Percentiles rank a stretch among this genome's conserved stretches.
Evolutionary conservation across 53 echinoderm and acorn worm genomes (phyloP).

Genomic region (Echinarachnius parma): DNA sequence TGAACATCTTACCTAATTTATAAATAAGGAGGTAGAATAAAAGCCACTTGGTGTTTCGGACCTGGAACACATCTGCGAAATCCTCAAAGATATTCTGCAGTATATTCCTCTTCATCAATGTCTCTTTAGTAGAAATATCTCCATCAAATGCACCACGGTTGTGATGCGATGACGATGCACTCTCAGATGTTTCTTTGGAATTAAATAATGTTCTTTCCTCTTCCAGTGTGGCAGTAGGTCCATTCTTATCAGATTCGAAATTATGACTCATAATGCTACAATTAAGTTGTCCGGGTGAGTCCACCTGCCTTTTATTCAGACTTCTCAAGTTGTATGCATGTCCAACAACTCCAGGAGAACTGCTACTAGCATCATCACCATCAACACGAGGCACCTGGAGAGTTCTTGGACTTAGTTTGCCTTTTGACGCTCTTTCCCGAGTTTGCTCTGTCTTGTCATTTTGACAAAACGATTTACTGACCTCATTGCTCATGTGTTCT

Average conservation of each 20-base stretch:
- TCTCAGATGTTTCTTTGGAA: neutral
- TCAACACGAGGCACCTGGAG: no score
- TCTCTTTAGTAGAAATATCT: neutral
- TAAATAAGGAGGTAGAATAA: constrained; percentile 52
- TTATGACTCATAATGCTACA: neutral
- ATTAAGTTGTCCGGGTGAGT: neutral
- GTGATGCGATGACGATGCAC: no score
- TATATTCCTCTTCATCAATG: neutral
- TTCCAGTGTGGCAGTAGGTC: no score
- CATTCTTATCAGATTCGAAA: no score
- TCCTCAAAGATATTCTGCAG: neutral
- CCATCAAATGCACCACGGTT: neutral
- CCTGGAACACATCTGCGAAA: neutral
- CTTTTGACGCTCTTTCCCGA: neutral
- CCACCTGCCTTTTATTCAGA: neutral
- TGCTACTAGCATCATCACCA: neutral
- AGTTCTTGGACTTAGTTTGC: no score
- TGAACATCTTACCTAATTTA: constrained; percentile 65
- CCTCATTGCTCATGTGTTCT: neutral
- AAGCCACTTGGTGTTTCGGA: constrained; percentile 58
- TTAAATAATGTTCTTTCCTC: no score
- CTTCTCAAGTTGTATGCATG: neutral
- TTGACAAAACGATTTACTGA: no score
- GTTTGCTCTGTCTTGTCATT: no score
- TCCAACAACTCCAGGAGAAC: neutral